Conservation (phyloP, 2,797 vertebrate species). For the Paguma larvata region DNA sequence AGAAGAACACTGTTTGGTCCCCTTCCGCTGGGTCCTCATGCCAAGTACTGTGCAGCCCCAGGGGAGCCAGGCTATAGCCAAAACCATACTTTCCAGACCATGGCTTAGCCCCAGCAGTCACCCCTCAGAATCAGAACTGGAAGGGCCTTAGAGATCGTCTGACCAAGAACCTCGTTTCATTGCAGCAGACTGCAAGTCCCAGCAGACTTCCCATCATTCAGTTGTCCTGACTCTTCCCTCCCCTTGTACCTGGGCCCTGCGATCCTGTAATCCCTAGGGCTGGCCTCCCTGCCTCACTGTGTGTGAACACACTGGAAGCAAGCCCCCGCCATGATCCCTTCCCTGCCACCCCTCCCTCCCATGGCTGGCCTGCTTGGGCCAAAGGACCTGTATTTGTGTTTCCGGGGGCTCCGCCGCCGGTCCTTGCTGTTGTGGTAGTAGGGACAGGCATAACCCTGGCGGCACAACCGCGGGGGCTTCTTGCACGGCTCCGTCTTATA, state of each 20-base stretch:
- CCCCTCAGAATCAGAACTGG: background rate
- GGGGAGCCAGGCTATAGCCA: background rate
- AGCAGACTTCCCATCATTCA: background rate
- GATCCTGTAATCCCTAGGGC: background rate
- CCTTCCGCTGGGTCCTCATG: background rate
- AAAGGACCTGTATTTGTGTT: constrained; percentile 98
- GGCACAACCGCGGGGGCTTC: constrained; percentile 98
- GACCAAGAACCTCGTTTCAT: background rate
- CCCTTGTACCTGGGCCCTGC: background rate
- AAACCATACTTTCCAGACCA: background rate
- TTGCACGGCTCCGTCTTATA: constrained; percentile 99
- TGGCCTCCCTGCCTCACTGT: background rate
- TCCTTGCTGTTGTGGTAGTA: constrained; percentile 99
- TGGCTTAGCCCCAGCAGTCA: background rate
- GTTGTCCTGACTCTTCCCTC: background rate
- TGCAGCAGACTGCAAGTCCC: background rate
- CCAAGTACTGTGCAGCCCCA: background rate
- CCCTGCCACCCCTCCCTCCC: constrained; percentile 47
- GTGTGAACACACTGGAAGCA: background rate
- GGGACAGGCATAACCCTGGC: constrained; percentile 99
- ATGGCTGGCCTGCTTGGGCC: constrained; percentile 24
- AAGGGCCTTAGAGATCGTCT: background rate
- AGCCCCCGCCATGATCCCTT: background rate
- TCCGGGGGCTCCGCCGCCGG: constrained; percentile 97
- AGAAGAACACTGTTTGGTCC: background rate